Percentiles rank a stretch among this genome's conserved stretches.
Conservation (phyloP, 2,888 invertebrate species). For the Cyclophora albipunctata region DNA sequence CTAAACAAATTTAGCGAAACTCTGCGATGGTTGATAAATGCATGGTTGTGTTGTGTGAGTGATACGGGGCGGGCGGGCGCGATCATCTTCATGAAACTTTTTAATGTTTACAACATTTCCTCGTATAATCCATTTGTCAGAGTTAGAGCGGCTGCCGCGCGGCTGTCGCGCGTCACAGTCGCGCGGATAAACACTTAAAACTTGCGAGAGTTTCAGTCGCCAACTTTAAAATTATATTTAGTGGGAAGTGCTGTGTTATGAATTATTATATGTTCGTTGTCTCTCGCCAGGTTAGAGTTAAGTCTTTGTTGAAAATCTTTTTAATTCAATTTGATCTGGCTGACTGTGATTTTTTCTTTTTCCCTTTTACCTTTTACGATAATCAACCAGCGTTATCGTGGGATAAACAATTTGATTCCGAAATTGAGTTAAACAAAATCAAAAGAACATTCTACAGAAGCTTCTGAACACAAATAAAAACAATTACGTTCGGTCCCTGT, state of each 20-base stretch:
- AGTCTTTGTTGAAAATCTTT: too few relatives aligned
- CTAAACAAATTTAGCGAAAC: slow-evolving; percentile 11
- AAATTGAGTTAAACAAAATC: too few relatives aligned
- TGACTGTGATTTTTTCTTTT: too few relatives aligned
- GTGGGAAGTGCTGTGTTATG: slow-evolving; percentile 6
- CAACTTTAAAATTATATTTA: slow-evolving; percentile 11
- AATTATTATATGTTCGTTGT: slow-evolving; percentile 2
- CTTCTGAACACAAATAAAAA: too few relatives aligned
- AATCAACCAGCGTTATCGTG: too few relatives aligned
- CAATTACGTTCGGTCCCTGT: too few relatives aligned
- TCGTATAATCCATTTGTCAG: slow-evolving; percentile 33
- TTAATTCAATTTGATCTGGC: too few relatives aligned
- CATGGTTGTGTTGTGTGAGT: too few relatives aligned
- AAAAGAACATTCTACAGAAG: too few relatives aligned
- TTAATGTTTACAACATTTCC: slow-evolving; percentile 37
- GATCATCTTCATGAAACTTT: slow-evolving; percentile 11
- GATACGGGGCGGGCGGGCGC: slow-evolving; percentile 1
- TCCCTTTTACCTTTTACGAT: too few relatives aligned
- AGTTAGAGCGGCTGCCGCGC: not conserved
- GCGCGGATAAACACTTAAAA: slow-evolving; percentile 16
- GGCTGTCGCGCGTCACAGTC: slow-evolving; percentile 2
- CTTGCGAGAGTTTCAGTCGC: slow-evolving; percentile 6
- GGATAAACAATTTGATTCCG: too few relatives aligned
- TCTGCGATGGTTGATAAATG: slow-evolving; percentile 7
- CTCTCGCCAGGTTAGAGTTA: not conserved